Percentiles rank a stretch among this genome's conserved stretches.
These are phyloP conservation scores for Agelaius tricolor DNA, from an alignment of 2,113 vertebrate genomes.

Conservation along the genomic window DNA sequence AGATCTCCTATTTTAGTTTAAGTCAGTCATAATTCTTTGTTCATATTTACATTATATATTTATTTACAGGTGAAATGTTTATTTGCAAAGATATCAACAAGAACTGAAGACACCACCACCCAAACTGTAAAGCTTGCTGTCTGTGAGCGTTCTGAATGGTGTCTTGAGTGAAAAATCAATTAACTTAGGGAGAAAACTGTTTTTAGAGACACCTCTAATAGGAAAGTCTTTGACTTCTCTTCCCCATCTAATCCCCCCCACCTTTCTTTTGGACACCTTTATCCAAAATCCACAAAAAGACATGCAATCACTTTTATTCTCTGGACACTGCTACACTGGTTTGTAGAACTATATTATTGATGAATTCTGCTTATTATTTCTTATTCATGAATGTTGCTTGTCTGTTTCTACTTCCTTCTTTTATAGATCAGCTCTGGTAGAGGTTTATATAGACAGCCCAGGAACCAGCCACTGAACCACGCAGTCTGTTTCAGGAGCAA, in stretches of 20 bases:
- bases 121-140: neutral
- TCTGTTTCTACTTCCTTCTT: neutral
- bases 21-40: neutral
- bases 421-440: neutral
- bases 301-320: neutral
- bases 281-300: neutral
- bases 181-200: neutral
- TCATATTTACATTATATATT: neutral
- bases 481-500: neutral
- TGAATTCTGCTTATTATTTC: neutral
- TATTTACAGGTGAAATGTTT: neutral
- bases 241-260: accelerated
- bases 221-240: neutral
- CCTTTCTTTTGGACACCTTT: neutral
- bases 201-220: neutral
- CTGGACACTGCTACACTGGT: neutral
- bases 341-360: neutral
- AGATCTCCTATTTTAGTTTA: neutral
- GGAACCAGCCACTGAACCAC: neutral
- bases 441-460: neutral
- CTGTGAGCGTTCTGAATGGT: neutral
- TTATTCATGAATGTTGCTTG: neutral
- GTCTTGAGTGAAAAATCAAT: neutral
- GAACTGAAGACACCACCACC: neutral
- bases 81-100: neutral